phyloP scores from a whole-genome alignment of 2,113 vertebrate species.

The Trochalopteron elliotii region DNA sequence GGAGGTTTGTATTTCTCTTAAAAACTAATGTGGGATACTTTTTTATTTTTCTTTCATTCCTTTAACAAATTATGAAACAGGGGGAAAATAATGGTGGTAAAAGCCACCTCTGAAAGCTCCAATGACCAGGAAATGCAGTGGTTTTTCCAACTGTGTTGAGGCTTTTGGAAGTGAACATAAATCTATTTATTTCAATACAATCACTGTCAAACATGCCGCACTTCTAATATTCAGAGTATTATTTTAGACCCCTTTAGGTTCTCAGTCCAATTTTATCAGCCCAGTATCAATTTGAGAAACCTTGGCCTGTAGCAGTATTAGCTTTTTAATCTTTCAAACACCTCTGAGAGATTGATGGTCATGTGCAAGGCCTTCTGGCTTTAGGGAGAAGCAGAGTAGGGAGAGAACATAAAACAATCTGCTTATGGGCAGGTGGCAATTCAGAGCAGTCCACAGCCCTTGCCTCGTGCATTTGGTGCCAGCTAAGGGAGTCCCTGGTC shows the following conservation, averaged over 20 bases:
- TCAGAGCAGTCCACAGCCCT: neutral
- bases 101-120: neutral
- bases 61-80: neutral
- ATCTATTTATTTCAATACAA: neutral
- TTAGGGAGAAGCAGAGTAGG: neutral
- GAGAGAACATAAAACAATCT: neutral
- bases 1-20: neutral
- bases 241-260: neutral
- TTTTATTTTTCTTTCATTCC: neutral
- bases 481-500: neutral
- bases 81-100: neutral
- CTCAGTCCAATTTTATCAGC: neutral
- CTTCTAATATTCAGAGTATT: neutral
- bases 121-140: neutral
- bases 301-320: neutral
- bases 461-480: neutral
- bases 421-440: neutral
- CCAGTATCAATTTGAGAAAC: neutral
- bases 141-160: rapidly evolving
- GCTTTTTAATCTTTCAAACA: neutral
- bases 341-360: neutral
- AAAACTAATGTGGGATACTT: neutral
- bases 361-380: neutral
- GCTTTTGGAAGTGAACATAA: neutral
- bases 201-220: neutral